Evolutionary conservation across 2,888 invertebrate species (phyloP).

Genomic region (Ornithoptera priamus): DNA sequence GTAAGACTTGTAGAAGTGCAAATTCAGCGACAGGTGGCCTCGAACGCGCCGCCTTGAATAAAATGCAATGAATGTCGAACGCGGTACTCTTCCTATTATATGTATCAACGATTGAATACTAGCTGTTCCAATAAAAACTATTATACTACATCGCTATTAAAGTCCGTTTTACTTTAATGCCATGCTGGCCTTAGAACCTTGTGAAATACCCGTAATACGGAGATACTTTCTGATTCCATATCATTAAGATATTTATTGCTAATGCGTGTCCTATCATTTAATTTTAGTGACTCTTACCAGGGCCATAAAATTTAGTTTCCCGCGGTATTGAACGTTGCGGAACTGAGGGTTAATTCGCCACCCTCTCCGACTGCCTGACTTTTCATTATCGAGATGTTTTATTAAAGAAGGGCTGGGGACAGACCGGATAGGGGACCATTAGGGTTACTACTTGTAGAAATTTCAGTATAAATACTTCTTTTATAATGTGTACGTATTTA

Average conservation of each 20-base stretch:
- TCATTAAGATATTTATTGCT: slow-evolving; percentile 78
- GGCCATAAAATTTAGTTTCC: slow-evolving; percentile 60
- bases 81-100: slow-evolving; percentile 41
- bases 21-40: slow-evolving; percentile 74
- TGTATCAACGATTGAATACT: slow-evolving; percentile 37
- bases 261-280: slow-evolving; percentile 50
- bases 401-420: slow-evolving; percentile 72
- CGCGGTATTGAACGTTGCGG: slow-evolving; percentile 38
- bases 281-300: slow-evolving; percentile 55
- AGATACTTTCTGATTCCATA: slow-evolving; percentile 79
- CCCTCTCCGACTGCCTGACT: slow-evolving; percentile 78
- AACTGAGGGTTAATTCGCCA: slow-evolving; percentile 69
- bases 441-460: slow-evolving; percentile 54
- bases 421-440: slow-evolving; percentile 52
- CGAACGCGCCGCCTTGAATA: slow-evolving; percentile 74
- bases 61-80: slow-evolving; percentile 79
- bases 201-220: slow-evolving; percentile 38
- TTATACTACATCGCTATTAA: slow-evolving; percentile 46
- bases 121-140: slow-evolving; percentile 30
- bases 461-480: slow-evolving; percentile 29
- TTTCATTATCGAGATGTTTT: slow-evolving; percentile 81
- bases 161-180: slow-evolving; percentile 45
- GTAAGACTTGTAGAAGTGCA: slow-evolving; percentile 52
- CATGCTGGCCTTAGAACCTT: slow-evolving; percentile 50
- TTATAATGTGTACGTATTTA: too few species aligned